Evolutionary conservation across 2,113 vertebrate genomes (phyloP).

Genomic region (Phyllostomus hastatus): DNA sequence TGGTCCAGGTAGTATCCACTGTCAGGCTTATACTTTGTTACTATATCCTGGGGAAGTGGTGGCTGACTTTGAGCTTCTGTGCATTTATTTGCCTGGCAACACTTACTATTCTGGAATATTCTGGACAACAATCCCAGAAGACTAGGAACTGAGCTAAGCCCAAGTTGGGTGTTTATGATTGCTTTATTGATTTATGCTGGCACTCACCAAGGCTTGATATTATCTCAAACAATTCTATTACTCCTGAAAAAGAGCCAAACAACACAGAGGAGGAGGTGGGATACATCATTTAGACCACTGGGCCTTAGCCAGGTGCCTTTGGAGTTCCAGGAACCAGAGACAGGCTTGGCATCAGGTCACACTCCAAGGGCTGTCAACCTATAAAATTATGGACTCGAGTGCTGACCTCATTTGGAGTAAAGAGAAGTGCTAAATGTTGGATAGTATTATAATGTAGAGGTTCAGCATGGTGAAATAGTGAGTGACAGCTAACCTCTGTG

Average conservation of each 20-base stretch:
- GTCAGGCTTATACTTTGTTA: background rate
- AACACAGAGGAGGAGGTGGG: background rate
- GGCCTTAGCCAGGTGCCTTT: background rate
- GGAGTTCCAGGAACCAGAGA: slow-evolving; percentile 9
- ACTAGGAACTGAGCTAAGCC: background rate
- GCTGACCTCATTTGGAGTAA: background rate
- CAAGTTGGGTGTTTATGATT: background rate
- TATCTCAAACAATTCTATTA: background rate
- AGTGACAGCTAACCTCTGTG: background rate
- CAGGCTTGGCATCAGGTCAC: background rate
- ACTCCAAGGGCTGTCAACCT: background rate
- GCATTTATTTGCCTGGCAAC: background rate
- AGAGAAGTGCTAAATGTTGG: background rate
- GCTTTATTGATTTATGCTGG: background rate
- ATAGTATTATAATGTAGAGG: background rate
- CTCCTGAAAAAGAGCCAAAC: background rate
- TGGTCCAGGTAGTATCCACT: background rate
- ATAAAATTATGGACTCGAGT: background rate
- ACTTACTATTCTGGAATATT: background rate
- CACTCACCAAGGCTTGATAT: background rate
- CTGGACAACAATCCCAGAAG: background rate
- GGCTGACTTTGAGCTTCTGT: background rate
- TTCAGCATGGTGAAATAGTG: background rate
- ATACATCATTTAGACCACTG: background rate
- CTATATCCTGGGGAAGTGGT: background rate